These are phyloP conservation scores for Stenodera caucasica DNA, from an alignment of 2,888 invertebrate species.

Conservation along the genomic window DNA sequence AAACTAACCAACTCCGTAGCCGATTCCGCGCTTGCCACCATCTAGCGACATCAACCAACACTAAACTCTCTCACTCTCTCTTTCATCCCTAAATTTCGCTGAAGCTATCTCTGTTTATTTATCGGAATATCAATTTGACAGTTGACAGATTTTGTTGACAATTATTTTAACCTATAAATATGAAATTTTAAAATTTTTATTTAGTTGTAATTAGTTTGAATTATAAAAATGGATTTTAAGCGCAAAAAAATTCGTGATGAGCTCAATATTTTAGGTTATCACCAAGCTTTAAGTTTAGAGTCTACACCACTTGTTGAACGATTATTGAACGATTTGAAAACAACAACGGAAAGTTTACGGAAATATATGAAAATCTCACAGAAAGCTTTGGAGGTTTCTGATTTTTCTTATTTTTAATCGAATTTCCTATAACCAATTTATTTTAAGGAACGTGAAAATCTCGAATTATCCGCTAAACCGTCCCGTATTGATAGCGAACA, in stretches of 20 bases:
- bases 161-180: background rate
- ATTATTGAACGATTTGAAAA: slow-evolving; percentile 78
- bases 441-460: slow-evolving; percentile 67
- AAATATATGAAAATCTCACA: slow-evolving; percentile 79
- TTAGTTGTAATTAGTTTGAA: background rate
- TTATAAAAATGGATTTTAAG: slow-evolving; percentile 47
- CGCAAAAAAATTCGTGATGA: slow-evolving; percentile 61
- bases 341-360: slow-evolving; percentile 84
- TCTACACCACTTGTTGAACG: slow-evolving; percentile 79
- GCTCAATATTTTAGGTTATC: slow-evolving; percentile 82
- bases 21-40: background rate
- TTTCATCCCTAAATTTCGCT: too few species aligned
- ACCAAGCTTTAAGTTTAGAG: slow-evolving; percentile 72
- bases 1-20: background rate
- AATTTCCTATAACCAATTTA: slow-evolving; percentile 24
- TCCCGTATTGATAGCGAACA: slow-evolving; percentile 80
- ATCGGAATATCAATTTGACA: too few species aligned
- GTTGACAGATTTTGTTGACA: too few species aligned
- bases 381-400: slow-evolving; percentile 64
- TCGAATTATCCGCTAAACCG: slow-evolving; percentile 74
- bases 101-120: too few species aligned
- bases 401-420: background rate
- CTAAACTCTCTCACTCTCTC: background rate
- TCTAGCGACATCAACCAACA: background rate
- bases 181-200: background rate